phyloP scores from a whole-genome alignment of 2,113 vertebrate genomes.

The Leucopsar rothschildi region DNA sequence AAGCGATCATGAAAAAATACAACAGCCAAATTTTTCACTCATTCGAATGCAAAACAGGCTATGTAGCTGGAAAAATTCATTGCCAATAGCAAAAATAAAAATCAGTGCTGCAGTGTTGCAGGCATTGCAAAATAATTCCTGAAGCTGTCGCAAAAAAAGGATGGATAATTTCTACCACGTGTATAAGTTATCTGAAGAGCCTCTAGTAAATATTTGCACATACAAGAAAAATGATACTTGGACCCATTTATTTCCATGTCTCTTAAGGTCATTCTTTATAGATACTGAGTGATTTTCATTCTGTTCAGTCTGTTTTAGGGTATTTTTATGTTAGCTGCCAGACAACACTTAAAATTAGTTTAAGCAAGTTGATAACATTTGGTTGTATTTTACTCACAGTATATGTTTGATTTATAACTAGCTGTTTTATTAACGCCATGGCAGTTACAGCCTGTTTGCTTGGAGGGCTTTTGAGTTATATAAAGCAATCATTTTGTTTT shows the following conservation, averaged over 20 bases:
- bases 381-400: not conserved
- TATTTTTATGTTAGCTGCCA: not conserved
- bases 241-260: not conserved
- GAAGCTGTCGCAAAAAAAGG: not conserved
- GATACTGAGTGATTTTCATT: not conserved
- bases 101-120: not conserved
- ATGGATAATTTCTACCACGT: not conserved
- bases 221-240: not conserved
- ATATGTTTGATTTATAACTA: not conserved
- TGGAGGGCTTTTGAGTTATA: not conserved
- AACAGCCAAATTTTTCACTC: not conserved
- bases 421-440: not conserved
- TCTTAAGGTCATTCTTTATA: not conserved
- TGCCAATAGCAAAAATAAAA: not conserved
- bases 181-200: not conserved
- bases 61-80: not conserved
- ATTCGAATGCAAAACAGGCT: not conserved
- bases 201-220: not conserved
- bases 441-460: not conserved
- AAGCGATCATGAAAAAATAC: not conserved
- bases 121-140: not conserved
- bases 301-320: not conserved
- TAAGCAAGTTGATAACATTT: not conserved
- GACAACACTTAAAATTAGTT: not conserved
- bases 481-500: not conserved